A percentile compares a stretch with the other conserved stretches of the same genome.
These are phyloP conservation scores for Caenorhabditis sp. DNA, from an alignment of 2,888 invertebrate species.

Conservation along the genomic window DNA sequence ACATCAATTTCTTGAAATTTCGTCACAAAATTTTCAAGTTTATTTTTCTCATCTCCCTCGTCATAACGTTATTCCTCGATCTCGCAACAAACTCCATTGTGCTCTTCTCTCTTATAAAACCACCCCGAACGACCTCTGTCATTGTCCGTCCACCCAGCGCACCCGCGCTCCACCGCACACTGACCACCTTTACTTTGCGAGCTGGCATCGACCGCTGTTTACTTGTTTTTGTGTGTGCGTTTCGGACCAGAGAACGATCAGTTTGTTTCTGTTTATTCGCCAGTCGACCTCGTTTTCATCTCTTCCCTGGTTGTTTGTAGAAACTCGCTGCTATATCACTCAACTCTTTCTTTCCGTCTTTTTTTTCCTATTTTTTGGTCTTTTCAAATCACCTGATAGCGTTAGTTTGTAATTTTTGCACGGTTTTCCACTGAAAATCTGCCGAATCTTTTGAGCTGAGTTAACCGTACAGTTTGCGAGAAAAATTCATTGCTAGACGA, in stretches of 20 bases:
- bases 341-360: background rate
- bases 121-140: background rate
- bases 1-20: background rate
- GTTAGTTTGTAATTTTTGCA: background rate
- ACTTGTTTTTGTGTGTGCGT: constrained; percentile 28
- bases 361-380: constrained; percentile 1
- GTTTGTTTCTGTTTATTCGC: constrained; percentile 28
- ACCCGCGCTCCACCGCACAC: constrained; percentile 34
- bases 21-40: background rate
- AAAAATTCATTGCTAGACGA: too few species aligned
- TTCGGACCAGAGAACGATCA: constrained; percentile 40
- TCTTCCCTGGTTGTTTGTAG: constrained; percentile 14
- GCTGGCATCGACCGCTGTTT: constrained; percentile 37
- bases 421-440: background rate
- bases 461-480: too few species aligned
- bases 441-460: background rate
- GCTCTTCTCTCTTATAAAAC: background rate
- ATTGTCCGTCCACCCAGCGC: background rate
- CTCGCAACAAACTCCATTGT: constrained; percentile 10
- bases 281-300: background rate
- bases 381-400: constrained; percentile 19
- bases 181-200: background rate
- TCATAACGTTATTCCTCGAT: background rate
- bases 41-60: background rate
- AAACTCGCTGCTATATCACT: constrained; percentile 23